Base-by-base conservation (phyloP, 2,113 vertebrate genomes). In the Oncorhynchus kisutch region DNA sequence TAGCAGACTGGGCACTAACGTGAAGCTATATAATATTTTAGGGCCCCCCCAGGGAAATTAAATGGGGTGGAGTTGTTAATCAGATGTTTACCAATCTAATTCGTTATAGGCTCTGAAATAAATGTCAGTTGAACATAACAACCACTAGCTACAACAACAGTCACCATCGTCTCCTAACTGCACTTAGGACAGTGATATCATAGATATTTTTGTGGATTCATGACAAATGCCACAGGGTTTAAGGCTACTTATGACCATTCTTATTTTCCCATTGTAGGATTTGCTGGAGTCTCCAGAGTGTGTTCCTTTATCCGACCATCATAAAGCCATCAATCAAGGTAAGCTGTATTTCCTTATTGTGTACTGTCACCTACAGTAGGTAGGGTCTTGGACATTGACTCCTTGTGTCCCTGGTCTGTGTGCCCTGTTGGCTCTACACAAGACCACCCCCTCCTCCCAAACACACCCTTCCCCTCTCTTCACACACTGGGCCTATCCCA, bases 301-400 rank as follows among this genome's bases (percentile, higher is more conserved):
- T 4, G 20, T 64, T 71, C 75, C 62, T 66, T 77, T n/a, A 59
- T 73, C 67, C 72, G 73, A 75, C 75, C 73, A 73, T 20, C 78
- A 72, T 12, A 78, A 77, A 82, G 65, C 11, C 31, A 75, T 82
- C 48, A 75, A 71, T 68, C 78, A 83, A 76, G 80, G 85, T 89
- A 84, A 48, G 45, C 24, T 5, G 18, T 68, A 16, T 68, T 22
- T 22, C 59, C 18, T 1, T 24, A 62, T 22, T 62, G n/a, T n/a
- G 8, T n/a, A 62, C 59, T 7, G 5, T 22, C 14, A n/a, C 25
- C 6, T 22, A 34, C 49, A 27, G 20, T 24, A 49, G 45, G 29
- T 18, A 45, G 22, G 64, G 34, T n/a, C n/a, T 48, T 48, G n/a
- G 67, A 78, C 76, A 78, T 31, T 72, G 49, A 18, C 48, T 57